Base-by-base conservation (phyloP, 23 tunicate species). In the Halocynthia roretzi region DNA sequence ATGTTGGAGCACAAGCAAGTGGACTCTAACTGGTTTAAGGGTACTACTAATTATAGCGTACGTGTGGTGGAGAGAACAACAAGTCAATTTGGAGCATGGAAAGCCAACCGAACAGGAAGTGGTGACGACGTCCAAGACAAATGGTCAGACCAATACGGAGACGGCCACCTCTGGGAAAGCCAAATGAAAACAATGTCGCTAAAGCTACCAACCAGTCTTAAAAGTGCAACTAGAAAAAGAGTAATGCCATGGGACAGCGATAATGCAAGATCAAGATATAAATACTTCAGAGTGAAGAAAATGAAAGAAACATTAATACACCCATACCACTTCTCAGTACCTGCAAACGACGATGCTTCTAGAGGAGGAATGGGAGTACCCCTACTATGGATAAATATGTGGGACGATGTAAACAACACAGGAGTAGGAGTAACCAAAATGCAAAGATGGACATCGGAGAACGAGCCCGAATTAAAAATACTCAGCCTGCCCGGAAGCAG, bases 131-230 rank as follows among this genome's bases (percentile, higher is more conserved):
- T 65, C 15, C 70, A 0, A 65, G 70, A 65, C 70, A 1, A 0
- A 65, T 65, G 70, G 70, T 0, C 0, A 65, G 70, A 65, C 70
- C 17, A 65, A 65, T 65, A 10, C 70, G 70, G 19, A 6, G 70
- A 15, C 9, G 70, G 19, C 0, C 70, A 65, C 19, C 31, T 11
- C 6, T 65, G 5, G 0, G 70, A 65, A 65, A 65, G 70, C 31
- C 19, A 65, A 6, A 10, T 15, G 19, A 10, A 48, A 11, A 5
- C 19, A 0, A 48, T 20, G 17, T 15, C 1, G n/a, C 17, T 58
- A 14, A 58, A 58, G 17, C 5, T 58, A 4, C 63, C 17, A 4
- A 58, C 63, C 15, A 58, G 17, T 4, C 17, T 15, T 0, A 58
- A 58, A 58, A 58, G 63, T 58, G 17, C n/a, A 1, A 6, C 70